Conservation (phyloP, 1,140 invertebrate species). For the Hydropsyche tenuis region DNA sequence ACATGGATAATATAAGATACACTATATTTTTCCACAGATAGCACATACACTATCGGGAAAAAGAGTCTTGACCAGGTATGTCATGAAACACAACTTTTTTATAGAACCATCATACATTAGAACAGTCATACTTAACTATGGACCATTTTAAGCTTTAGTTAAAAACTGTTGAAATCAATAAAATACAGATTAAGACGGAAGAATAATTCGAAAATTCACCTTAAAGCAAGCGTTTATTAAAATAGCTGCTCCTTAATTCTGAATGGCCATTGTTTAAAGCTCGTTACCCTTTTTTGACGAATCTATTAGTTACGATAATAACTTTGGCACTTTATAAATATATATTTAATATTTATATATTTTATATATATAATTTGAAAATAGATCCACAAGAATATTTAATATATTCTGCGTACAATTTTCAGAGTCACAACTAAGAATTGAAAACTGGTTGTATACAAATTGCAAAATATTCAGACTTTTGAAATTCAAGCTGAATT, state of each 20-base stretch:
- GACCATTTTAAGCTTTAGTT: too few relatives aligned
- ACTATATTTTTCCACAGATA: neutral
- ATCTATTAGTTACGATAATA: constrained; percentile 37
- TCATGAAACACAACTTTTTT: constrained; percentile 29
- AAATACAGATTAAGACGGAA: too few relatives aligned
- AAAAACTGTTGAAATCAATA: too few relatives aligned
- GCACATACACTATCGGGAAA: neutral
- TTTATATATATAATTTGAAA: constrained; percentile 6
- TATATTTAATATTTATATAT: neutral
- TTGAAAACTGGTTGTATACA: too few relatives aligned
- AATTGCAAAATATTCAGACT: too few relatives aligned
- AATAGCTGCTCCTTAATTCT: constrained; percentile 13
- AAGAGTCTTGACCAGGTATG: constrained; percentile 37
- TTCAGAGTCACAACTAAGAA: too few relatives aligned
- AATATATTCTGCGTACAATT: too few relatives aligned
- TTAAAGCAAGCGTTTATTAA: neutral
- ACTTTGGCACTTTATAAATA: constrained; percentile 41
- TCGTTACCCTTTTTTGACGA: constrained; percentile 33
- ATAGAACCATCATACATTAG: constrained; percentile 27
- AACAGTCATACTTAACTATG: constrained; percentile 4
- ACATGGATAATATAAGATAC: neutral
- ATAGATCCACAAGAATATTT: neutral
- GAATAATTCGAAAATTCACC: neutral
- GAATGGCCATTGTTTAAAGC: constrained; percentile 40
- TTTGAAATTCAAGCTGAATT: too few relatives aligned